Evolutionary conservation across 1,140 invertebrate species (phyloP).

Genomic region (Heliconius melpomene): DNA sequence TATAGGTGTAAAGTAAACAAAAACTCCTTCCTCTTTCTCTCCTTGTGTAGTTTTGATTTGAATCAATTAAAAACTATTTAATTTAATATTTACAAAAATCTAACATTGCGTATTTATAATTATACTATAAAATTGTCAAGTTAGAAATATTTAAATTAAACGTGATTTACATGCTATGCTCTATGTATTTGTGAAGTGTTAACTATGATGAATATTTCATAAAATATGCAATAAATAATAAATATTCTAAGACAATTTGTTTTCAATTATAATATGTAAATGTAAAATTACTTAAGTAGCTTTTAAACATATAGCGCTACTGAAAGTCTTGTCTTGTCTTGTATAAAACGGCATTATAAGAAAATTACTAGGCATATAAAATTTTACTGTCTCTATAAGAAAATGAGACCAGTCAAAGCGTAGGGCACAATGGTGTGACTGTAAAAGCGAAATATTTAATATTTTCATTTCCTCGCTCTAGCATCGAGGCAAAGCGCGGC

Average conservation of each 20-base stretch:
- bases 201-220: neutral
- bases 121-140: too few relatives aligned
- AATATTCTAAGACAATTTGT: neutral
- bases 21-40: too few relatives aligned
- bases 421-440: too few relatives aligned
- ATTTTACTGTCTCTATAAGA: constrained; percentile 7
- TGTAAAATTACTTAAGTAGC: neutral
- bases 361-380: neutral
- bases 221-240: neutral
- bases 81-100: too few relatives aligned
- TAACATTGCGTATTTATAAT: too few relatives aligned
- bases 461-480: too few relatives aligned
- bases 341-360: neutral
- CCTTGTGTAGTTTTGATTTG: too few relatives aligned
- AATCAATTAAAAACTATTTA: too few relatives aligned
- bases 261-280: constrained; percentile 12
- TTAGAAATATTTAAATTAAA: neutral
- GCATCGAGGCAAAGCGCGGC: too few relatives aligned
- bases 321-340: neutral
- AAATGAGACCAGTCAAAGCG: neutral
- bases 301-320: neutral
- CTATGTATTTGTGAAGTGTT: neutral
- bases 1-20: too few relatives aligned
- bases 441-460: too few relatives aligned
- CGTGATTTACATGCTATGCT: neutral